These are phyloP conservation scores for Platalea minor DNA, from an alignment of 2,797 vertebrate species.

Conservation along the genomic window DNA sequence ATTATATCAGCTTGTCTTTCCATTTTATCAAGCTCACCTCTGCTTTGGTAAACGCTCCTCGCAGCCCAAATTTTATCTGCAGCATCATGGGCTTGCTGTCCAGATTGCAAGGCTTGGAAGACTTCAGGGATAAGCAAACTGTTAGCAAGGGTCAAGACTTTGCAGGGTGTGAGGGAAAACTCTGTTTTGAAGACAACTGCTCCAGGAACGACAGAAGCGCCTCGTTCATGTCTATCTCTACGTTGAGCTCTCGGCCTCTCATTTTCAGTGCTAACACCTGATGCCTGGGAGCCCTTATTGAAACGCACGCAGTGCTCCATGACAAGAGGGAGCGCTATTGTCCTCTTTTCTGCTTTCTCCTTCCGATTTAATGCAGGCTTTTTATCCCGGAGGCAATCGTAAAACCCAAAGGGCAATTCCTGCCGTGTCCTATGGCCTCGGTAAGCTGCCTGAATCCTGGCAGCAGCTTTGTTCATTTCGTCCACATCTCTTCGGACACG, in stretches of 20 bases:
- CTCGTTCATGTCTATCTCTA: not conserved
- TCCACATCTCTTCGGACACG: not conserved
- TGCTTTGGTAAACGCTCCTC: not conserved
- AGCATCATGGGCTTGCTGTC: not conserved
- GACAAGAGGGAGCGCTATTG: not conserved
- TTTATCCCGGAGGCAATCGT: not conserved
- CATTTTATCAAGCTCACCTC: not conserved
- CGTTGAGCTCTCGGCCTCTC: not conserved
- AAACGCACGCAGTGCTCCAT: accelerated
- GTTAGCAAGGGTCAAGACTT: not conserved
- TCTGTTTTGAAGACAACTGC: not conserved
- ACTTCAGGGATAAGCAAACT: not conserved
- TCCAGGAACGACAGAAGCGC: not conserved
- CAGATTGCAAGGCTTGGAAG: not conserved
- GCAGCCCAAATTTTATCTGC: not conserved
- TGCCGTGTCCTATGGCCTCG: not conserved
- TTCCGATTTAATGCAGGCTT: not conserved
- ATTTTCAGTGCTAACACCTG: not conserved
- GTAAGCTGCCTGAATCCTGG: not conserved
- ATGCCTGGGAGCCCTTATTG: not conserved
- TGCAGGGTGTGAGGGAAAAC: not conserved
- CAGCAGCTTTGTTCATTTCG: not conserved
- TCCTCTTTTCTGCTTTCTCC: not conserved
- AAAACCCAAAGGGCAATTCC: not conserved
- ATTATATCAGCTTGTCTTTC: not conserved